phyloP scores from a whole-genome alignment of 2,888 invertebrate genomes.

The Gortyna flavago region DNA sequence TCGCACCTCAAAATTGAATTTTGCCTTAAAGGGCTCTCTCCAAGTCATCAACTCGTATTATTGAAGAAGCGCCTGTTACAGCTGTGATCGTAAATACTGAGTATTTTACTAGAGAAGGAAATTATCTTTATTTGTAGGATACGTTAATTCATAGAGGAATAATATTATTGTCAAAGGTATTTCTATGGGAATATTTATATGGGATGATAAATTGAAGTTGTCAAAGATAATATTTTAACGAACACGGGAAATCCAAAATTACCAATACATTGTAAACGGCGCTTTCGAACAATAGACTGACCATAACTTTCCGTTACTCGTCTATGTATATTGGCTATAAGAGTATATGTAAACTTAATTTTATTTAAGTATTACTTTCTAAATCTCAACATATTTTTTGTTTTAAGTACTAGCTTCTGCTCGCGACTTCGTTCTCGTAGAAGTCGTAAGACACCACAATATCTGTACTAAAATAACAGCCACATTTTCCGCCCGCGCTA shows the following conservation, averaged over 20 bases:
- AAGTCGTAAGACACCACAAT: background rate
- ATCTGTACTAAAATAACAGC: background rate
- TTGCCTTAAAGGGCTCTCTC: slow-evolving; percentile 64
- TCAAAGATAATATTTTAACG: slow-evolving; percentile 23
- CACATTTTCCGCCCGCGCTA: background rate
- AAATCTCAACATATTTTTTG: background rate
- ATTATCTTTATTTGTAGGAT: slow-evolving; percentile 11
- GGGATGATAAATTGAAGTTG: slow-evolving; percentile 34
- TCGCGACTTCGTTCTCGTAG: background rate
- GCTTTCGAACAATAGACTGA: slow-evolving; percentile 24
- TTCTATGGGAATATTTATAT: slow-evolving; percentile 16
- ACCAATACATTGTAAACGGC: background rate
- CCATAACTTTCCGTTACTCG: background rate
- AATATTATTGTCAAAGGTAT: slow-evolving; percentile 18
- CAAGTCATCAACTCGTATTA: slow-evolving; percentile 58
- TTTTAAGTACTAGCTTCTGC: background rate
- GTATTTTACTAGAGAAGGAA: slow-evolving; percentile 19
- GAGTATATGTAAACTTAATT: background rate
- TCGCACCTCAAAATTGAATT: slow-evolving; percentile 64
- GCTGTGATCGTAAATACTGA: slow-evolving; percentile 46
- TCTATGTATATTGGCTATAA: background rate
- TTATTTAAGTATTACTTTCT: slow-evolving; percentile 12
- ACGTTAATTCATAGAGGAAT: slow-evolving; percentile 14
- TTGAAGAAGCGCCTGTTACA: slow-evolving; percentile 56
- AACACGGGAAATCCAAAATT: slow-evolving; percentile 11